Evolutionary conservation across 2,113 vertebrate species (phyloP).

Genomic region (Saguinus midas): DNA sequence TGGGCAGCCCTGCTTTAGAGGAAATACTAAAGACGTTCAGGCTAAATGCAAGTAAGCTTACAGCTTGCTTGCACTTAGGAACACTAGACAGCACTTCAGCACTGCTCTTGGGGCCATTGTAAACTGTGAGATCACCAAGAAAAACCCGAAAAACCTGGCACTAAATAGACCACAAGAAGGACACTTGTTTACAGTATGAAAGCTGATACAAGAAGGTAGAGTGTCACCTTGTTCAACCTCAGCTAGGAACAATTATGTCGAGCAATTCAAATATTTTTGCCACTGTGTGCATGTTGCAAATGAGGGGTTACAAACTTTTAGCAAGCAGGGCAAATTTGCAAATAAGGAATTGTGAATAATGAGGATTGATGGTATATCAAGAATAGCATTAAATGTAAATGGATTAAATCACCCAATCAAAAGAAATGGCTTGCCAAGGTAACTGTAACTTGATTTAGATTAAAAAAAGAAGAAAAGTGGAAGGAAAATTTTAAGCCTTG

Average conservation of each 20-base stretch:
- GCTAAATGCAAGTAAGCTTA: background rate
- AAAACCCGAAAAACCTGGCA: background rate
- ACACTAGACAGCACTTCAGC: background rate
- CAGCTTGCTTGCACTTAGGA: background rate
- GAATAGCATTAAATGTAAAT: background rate
- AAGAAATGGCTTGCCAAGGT: background rate
- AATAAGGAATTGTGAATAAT: background rate
- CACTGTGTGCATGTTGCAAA: background rate
- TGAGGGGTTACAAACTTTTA: background rate
- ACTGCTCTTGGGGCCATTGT: background rate
- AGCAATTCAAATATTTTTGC: background rate
- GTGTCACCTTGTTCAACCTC: background rate
- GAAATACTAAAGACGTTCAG: background rate
- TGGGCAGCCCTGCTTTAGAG: background rate
- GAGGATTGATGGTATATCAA: background rate
- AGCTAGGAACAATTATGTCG: background rate
- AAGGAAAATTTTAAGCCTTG: background rate
- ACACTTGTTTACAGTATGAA: background rate
- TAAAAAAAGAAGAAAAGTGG: background rate
- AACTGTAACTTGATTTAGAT: background rate
- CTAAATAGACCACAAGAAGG: background rate
- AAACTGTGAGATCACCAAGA: background rate
- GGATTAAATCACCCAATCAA: background rate
- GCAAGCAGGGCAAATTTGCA: background rate
- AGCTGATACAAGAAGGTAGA: background rate